phyloP scores from a whole-genome alignment of 2,797 vertebrate species.

The Chloroceryle amazona region DNA sequence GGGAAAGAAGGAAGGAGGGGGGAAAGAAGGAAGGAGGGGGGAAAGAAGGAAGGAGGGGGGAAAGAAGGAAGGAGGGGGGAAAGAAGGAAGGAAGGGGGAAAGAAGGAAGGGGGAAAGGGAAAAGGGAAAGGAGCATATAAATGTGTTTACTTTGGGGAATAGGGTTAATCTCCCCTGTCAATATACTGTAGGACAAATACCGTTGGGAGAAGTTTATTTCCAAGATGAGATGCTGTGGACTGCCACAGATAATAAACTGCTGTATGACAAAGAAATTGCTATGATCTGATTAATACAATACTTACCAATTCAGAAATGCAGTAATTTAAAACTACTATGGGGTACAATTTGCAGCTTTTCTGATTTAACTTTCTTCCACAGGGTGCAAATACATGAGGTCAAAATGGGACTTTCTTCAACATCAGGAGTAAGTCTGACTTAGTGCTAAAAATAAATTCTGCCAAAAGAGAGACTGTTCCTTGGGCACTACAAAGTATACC shows the following conservation, averaged over 20 bases:
- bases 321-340: neutral
- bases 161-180: neutral
- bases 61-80: too few species aligned
- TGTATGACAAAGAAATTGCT: neutral
- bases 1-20: too few species aligned
- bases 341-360: neutral
- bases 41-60: too few species aligned
- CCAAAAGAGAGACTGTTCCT: neutral
- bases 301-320: neutral
- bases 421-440: neutral
- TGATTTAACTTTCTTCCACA: neutral
- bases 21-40: too few species aligned
- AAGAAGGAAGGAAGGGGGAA: too few species aligned
- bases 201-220: neutral
- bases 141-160: neutral
- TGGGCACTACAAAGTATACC: neutral
- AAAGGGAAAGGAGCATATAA: too few species aligned
- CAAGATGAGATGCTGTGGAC: neutral
- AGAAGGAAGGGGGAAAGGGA: too few species aligned
- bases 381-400: neutral
- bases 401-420: neutral
- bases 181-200: neutral
- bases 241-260: neutral
- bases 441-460: neutral
- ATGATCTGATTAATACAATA: neutral